Conservation (phyloP, 2,113 vertebrate genomes). For the Scophthalmus maximus region DNA sequence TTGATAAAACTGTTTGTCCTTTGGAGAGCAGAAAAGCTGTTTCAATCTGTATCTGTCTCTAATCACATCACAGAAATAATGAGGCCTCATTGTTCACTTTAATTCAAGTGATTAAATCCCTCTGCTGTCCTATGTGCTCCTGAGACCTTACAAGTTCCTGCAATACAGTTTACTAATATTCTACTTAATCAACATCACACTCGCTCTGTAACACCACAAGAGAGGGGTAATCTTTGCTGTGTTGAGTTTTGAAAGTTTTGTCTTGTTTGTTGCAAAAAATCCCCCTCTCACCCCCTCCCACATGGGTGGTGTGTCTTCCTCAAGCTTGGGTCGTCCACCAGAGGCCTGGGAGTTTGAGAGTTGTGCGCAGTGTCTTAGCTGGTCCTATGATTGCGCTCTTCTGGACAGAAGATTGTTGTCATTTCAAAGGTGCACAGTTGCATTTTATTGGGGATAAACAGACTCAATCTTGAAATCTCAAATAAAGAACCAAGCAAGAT, state of each 20-base stretch:
- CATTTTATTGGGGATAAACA: not conserved
- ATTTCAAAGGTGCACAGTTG: not conserved
- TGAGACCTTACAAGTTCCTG: constrained; percentile 29
- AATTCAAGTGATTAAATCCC: constrained; percentile 48
- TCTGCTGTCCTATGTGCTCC: not conserved
- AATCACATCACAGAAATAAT: constrained; percentile 54
- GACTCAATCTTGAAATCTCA: not conserved
- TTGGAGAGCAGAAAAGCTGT: constrained; percentile 12
- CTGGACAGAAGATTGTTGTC: constrained; percentile 5
- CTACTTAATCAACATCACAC: constrained; percentile 24
- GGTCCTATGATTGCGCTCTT: no score
- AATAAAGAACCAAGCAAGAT: not conserved
- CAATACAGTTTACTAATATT: constrained; percentile 16
- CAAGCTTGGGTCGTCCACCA: no score
- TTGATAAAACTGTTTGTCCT: constrained; percentile 6
- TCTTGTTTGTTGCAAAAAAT: not conserved
- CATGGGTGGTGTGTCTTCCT: no score
- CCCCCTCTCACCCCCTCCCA: no score
- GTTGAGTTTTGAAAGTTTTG: not conserved
- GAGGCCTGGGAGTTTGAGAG: no score
- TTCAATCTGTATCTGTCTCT: constrained; percentile 42
- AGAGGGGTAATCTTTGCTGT: not conserved
- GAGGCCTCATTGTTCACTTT: constrained; percentile 53
- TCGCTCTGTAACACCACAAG: not conserved
- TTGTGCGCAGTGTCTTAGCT: no score